These are phyloP conservation scores for Vanessa tameamea DNA, from an alignment of 1,140 invertebrate genomes.

Conservation along the genomic window DNA sequence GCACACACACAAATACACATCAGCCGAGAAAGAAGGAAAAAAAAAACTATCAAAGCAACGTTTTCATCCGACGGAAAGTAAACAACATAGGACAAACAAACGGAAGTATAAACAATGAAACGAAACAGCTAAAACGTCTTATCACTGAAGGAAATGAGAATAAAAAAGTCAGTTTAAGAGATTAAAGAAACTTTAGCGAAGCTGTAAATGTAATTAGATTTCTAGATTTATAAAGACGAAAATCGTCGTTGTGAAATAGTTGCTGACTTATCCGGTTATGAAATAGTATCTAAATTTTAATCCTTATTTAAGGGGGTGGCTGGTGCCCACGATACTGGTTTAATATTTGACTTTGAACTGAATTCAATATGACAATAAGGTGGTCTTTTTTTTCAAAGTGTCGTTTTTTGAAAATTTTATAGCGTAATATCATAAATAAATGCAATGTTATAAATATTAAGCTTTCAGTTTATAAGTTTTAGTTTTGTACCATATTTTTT, in stretches of 20 bases:
- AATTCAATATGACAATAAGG: background rate
- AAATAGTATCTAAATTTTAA: slow-evolving; percentile 7
- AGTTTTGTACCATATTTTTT: background rate
- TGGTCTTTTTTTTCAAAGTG: background rate
- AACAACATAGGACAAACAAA: slow-evolving; percentile 29
- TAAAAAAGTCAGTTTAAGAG: slow-evolving; percentile 30
- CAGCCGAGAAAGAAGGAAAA: background rate
- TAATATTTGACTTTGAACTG: background rate
- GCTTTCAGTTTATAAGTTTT: background rate
- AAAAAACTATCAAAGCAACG: background rate
- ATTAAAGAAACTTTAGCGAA: slow-evolving; percentile 34
- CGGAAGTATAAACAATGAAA: slow-evolving; percentile 41
- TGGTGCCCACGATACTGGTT: background rate
- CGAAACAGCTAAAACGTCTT: slow-evolving; percentile 45
- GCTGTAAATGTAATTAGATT: slow-evolving; percentile 80
- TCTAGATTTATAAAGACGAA: slow-evolving; percentile 77
- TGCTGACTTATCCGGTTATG: slow-evolving; percentile 1
- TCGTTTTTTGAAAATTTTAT: too few species aligned
- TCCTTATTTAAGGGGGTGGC: background rate
- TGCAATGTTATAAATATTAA: too few species aligned
- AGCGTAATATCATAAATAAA: too few species aligned
- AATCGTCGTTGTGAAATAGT: slow-evolving; percentile 49
- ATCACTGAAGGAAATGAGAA: slow-evolving; percentile 46
- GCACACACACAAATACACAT: background rate
- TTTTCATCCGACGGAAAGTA: background rate